Percentiles rank a stretch among this genome's conserved stretches.
These are phyloP conservation scores for Cepphus grylle DNA, from an alignment of 2,113 vertebrate species.

Conservation along the genomic window DNA sequence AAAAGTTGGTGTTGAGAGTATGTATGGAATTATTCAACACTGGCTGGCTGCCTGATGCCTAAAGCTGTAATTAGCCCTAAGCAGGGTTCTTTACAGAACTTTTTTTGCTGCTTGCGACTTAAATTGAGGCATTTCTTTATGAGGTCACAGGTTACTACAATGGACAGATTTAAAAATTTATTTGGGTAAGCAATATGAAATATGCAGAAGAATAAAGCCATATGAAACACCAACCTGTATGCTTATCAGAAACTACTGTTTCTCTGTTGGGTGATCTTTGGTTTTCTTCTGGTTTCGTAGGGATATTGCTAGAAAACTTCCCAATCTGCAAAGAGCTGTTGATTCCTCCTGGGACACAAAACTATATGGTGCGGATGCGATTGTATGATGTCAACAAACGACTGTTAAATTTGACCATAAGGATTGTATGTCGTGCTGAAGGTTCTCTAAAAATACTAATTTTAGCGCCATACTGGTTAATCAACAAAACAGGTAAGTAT, in stretches of 20 bases:
- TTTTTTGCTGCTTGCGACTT: neutral
- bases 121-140: neutral
- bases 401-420: conserved; percentile 89
- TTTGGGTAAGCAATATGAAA: neutral
- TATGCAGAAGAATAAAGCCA: neutral
- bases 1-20: neutral
- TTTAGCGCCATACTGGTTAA: conserved; percentile 92
- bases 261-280: neutral
- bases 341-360: conserved; percentile 94
- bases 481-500: conserved; percentile 91
- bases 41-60: neutral
- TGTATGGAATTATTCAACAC: neutral
- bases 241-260: neutral
- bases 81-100: neutral
- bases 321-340: conserved; percentile 90
- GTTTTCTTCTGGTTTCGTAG: conserved; percentile 52
- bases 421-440: conserved; percentile 89
- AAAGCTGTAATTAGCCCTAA: neutral
- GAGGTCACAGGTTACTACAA: neutral
- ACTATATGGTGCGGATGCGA: conserved; percentile 94
- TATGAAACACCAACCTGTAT: neutral
- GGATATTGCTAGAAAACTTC: conserved; percentile 91
- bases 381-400: conserved; percentile 87
- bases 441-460: conserved; percentile 93
- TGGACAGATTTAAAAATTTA: neutral